Evolutionary conservation across 1,140 invertebrate species (phyloP).

Genomic region (Calycopis cecrops): DNA sequence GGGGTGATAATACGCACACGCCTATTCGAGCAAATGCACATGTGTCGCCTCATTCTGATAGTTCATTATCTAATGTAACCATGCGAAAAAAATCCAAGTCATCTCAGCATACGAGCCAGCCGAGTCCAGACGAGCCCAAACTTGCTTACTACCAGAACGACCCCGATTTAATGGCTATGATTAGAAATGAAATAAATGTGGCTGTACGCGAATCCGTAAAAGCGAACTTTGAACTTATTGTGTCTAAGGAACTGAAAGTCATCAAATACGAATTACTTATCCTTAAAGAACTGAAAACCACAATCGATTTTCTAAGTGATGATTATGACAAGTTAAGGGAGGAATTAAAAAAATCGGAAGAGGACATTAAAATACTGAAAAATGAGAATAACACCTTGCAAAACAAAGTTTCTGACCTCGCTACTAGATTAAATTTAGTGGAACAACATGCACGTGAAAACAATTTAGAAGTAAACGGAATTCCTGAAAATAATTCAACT

Average conservation of each 20-base stretch:
- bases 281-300: no score
- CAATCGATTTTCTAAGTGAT: slow-evolving; percentile 19
- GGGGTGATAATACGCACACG: background rate
- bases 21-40: background rate
- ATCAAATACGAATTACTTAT: no score
- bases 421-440: slow-evolving; percentile 9
- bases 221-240: background rate
- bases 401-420: slow-evolving; percentile 19
- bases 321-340: slow-evolving; percentile 23
- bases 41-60: background rate
- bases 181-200: no score
- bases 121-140: no score
- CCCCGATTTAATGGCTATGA: no score
- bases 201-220: background rate
- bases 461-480: slow-evolving; percentile 30
- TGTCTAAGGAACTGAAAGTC: background rate
- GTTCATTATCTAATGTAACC: background rate
- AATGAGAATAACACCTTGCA: background rate
- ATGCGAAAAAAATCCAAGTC: background rate
- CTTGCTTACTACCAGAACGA: no score
- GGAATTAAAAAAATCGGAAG: slow-evolving; percentile 16
- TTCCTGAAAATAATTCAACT: slow-evolving; percentile 28
- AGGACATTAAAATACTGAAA: slow-evolving; percentile 10
- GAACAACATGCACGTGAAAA: slow-evolving; percentile 29
- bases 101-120: background rate